Evolutionary conservation across 2,797 vertebrate genomes (phyloP), one percentile per base, ranked within the genome.

Genomic region (Alexandromys oeconomus): DNA sequence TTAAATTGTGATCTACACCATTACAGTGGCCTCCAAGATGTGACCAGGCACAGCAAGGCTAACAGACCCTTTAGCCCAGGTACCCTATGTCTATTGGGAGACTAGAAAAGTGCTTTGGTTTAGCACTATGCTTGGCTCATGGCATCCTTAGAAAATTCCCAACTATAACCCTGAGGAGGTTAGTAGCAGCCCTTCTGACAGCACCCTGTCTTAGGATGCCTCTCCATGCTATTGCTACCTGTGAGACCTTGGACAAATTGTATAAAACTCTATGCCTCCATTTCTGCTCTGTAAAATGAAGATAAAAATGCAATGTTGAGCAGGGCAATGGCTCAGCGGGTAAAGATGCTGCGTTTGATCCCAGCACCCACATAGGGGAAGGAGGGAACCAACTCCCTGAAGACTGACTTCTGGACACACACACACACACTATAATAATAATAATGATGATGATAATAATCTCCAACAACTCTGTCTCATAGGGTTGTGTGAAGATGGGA

Each of bases 271-370:
- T 87, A 31, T 65, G 23, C 25, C 15, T 92, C 48, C 43, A 13
- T 85, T 87, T 88, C 71, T 93, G 10, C 29, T 88, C 40, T 92
- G 63, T 82, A 73, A 95, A 95, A 59, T 63, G 67, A 40, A 87
- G 46, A 51, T 51, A 86, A 69, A 82, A 69, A 51, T 85, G 23
- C 11, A 23, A 10, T 67, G 40, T 34, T 85, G 61, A n/a, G 29
- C 43, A 48, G 10, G 23, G 61, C 65, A 40, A 34, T 67, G 19
- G 61, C 61, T 65, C 19, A 31, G 17, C 5, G 31, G 81, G 61
- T 67, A 48, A 67, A 65, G 61, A 23, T 84, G 81, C 81, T 84
- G 25, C 10, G 19, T 48, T 23, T 48, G 61, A n/a, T 46, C 43
- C 61, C 4, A 34, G 29, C 40, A 84, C 17, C 81, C 40, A 84